Base-by-base conservation (phyloP, 2,113 vertebrate species). In the Epinephelus moara region DNA sequence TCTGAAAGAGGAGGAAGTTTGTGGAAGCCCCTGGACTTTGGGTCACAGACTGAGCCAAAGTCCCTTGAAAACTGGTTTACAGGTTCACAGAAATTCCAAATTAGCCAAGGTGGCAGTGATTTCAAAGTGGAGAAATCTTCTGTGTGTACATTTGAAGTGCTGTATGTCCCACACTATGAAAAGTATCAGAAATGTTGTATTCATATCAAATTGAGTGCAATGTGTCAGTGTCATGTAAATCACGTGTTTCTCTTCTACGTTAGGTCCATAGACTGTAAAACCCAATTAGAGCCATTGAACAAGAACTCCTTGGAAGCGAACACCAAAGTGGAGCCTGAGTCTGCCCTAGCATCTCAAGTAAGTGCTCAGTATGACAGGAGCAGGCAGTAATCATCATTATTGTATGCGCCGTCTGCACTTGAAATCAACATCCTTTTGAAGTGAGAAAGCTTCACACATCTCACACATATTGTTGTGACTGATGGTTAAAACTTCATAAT, bases 261-360 rank as follows among this genome's bases (percentile, higher is more conserved):
- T 6, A 99, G 98, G 98, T 97, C 97, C 67, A 94, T 97, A 77
- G 98, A 99, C 87, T 96, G 96, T 87, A 97, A 96, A 91, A 94
- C 94, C 33, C 96, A 96, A 70, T 89, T 95, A 57, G 98, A 99
- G 81, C 89, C 96, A 70, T 80, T 90, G 2, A 91, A 94, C 84
- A 98, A 96, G 92, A 96, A 94, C 79, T 91, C 94, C 66, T 88
- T 96, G 92, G 97, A 98, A 76, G 87, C 93, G 33, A 96, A 97
- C 85, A 94, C 96, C 30, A 92, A 96, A 69, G 95, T 95, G 1
- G 98, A 99, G 68, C 87, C 96, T 66, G 98, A 99, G 85, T 93
- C 96, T 73, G 95, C 95, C 37, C 93, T 97, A 60, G 91, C 96
- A 76, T 84, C 95, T 91, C 98, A 99, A 96, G 98, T 99, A 97